Evolutionary conservation across 1,140 invertebrate species (phyloP).

Genomic region (Polyergus mexicanus): DNA sequence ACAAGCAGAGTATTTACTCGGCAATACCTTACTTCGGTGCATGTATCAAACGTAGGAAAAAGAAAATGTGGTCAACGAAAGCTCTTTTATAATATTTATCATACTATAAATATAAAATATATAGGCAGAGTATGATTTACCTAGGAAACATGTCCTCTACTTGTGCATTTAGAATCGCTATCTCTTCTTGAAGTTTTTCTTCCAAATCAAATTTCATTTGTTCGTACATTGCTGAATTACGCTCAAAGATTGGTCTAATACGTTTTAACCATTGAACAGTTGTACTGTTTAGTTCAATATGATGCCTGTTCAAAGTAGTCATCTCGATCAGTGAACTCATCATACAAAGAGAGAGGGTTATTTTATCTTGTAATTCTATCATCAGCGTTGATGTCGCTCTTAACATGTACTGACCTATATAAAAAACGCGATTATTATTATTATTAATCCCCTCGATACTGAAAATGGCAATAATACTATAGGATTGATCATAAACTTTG

Average conservation of each 20-base stretch:
- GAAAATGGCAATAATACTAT: conserved; percentile 64
- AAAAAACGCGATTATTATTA: conserved; percentile 76
- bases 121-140: conserved; percentile 31
- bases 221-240: conserved; percentile 87
- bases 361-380: conserved; percentile 80
- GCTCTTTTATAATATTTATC: too few relatives aligned
- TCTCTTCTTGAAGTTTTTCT: conserved; percentile 87
- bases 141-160: conserved; percentile 88
- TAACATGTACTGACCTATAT: conserved; percentile 84
- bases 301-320: conserved; percentile 81
- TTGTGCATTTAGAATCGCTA: conserved; percentile 87
- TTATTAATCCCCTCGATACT: conserved; percentile 76
- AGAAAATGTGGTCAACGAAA: background rate
- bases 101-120: too few relatives aligned
- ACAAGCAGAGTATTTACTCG: too few relatives aligned
- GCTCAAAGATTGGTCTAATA: conserved; percentile 86
- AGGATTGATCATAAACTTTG: too few relatives aligned
- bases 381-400: conserved; percentile 82
- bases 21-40: too few relatives aligned
- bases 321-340: conserved; percentile 83
- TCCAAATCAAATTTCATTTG: conserved; percentile 89
- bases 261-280: conserved; percentile 86
- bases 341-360: conserved; percentile 82
- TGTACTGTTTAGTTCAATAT: conserved; percentile 83
- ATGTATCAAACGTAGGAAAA: too few relatives aligned